A percentile compares a stretch with the other conserved stretches of the same genome.
phyloP scores from a whole-genome alignment of 2,113 vertebrate genomes.

The Choloepus hoffmanni region DNA sequence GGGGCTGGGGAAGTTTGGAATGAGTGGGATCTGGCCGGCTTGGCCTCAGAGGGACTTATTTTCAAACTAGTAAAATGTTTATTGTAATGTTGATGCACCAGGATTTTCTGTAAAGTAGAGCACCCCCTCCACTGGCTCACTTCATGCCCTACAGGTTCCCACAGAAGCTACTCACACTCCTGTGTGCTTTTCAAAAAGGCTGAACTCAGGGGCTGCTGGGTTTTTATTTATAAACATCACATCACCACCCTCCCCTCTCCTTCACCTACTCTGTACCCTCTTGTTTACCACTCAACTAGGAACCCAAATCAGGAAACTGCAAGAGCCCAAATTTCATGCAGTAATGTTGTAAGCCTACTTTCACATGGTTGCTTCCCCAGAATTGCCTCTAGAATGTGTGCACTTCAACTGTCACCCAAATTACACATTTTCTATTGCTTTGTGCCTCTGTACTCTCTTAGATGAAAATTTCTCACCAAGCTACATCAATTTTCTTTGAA shows the following conservation, averaged over 20 bases:
- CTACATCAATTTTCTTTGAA: neutral
- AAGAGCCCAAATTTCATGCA: slow-evolving; percentile 35
- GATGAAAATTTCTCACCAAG: neutral
- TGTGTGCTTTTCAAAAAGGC: slow-evolving; percentile 21
- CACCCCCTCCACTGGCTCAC: neutral
- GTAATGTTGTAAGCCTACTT: neutral
- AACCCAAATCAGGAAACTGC: slow-evolving; percentile 54
- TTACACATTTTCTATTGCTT: neutral
- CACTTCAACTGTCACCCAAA: neutral
- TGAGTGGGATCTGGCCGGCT: neutral
- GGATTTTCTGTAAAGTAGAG: slow-evolving; percentile 16
- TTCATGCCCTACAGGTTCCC: neutral
- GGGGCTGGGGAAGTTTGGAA: neutral
- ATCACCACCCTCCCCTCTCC: neutral
- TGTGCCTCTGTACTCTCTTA: neutral
- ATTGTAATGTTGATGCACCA: neutral
- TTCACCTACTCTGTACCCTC: neutral
- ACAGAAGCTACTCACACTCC: neutral
- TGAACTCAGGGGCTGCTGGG: neutral
- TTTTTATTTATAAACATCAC: slow-evolving; percentile 63
- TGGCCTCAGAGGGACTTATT: neutral
- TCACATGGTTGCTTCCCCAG: neutral
- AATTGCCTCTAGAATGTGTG: too few species aligned
- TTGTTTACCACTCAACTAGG: slow-evolving; percentile 35
- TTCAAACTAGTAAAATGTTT: neutral